Conservation (phyloP, 2,113 vertebrate genomes). For the Notothenia coriiceps region DNA sequence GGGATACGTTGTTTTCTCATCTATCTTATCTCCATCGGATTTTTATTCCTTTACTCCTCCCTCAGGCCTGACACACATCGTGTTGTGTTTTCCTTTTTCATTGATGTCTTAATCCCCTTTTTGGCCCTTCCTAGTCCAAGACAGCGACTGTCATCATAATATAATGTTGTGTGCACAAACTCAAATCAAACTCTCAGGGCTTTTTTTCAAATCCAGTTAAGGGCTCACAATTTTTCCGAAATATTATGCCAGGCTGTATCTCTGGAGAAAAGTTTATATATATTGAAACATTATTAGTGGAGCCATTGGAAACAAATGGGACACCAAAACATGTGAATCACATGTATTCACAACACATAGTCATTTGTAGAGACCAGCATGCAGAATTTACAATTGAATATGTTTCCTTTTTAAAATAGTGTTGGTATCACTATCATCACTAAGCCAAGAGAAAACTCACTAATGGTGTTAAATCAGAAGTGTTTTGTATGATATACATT, state of each 20-base stretch:
- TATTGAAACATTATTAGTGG: neutral
- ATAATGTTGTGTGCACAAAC: neutral
- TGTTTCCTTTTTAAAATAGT: neutral
- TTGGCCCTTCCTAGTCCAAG: constrained; percentile 2
- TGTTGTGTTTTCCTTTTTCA: constrained; percentile 28
- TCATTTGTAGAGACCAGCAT: neutral
- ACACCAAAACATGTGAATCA: neutral
- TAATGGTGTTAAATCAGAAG: no score
- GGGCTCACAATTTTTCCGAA: neutral
- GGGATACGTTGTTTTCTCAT: neutral
- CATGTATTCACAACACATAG: neutral
- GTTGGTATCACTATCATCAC: neutral
- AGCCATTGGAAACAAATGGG: neutral
- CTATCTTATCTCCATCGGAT: constrained; percentile 12
- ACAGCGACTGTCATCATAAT: constrained; percentile 24
- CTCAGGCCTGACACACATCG: neutral
- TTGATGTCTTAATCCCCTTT: constrained; percentile 31
- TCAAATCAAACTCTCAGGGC: neutral
- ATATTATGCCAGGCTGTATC: neutral
- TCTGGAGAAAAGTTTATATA: neutral
- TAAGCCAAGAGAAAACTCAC: no score
- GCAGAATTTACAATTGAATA: neutral
- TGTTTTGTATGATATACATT: neutral
- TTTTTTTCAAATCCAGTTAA: constrained; percentile 6
- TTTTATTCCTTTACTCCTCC: constrained; percentile 10